A percentile compares a stretch with the other conserved stretches of the same genome.
These are phyloP conservation scores for Pissodes strobi DNA, from an alignment of 1,140 invertebrate species.

Conservation along the genomic window DNA sequence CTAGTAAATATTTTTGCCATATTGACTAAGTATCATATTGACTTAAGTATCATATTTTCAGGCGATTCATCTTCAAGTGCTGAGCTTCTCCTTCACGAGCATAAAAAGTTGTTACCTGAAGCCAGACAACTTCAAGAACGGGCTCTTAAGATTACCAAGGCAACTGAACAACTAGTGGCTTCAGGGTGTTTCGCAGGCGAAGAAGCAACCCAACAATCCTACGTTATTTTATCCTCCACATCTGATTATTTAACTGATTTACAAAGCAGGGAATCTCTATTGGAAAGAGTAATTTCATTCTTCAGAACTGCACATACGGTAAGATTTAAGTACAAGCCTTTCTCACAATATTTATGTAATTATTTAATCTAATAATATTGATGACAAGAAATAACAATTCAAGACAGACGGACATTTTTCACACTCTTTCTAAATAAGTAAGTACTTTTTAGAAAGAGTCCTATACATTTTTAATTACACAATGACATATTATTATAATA, in stretches of 20 bases:
- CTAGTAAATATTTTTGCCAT: too few species aligned
- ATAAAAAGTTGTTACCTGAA: conserved; percentile 72
- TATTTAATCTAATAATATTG: too few species aligned
- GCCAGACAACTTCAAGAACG: conserved; percentile 77
- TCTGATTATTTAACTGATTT: conserved; percentile 75
- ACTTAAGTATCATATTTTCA: conserved; percentile 42
- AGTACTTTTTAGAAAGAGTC: too few species aligned
- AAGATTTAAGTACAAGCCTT: too few species aligned
- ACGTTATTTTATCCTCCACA: conserved; percentile 71
- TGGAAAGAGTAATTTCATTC: conserved; percentile 73
- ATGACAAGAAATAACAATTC: too few species aligned
- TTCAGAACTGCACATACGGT: conserved; percentile 74
- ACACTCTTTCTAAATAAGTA: too few species aligned
- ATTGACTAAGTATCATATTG: too few species aligned
- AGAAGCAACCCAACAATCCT: conserved; percentile 73
- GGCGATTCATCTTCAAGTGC: conserved; percentile 73
- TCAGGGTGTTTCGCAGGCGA: conserved; percentile 72
- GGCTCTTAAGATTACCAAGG: conserved; percentile 75
- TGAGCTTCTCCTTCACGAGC: conserved; percentile 70
- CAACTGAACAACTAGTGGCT: conserved; percentile 75
- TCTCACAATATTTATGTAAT: too few species aligned
- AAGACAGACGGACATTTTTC: too few species aligned
- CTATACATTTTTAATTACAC: too few species aligned
- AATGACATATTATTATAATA: too few species aligned
- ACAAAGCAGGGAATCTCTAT: conserved; percentile 70